phyloP scores from a whole-genome alignment of 2,113 vertebrate species.

The Rissa tridactyla region DNA sequence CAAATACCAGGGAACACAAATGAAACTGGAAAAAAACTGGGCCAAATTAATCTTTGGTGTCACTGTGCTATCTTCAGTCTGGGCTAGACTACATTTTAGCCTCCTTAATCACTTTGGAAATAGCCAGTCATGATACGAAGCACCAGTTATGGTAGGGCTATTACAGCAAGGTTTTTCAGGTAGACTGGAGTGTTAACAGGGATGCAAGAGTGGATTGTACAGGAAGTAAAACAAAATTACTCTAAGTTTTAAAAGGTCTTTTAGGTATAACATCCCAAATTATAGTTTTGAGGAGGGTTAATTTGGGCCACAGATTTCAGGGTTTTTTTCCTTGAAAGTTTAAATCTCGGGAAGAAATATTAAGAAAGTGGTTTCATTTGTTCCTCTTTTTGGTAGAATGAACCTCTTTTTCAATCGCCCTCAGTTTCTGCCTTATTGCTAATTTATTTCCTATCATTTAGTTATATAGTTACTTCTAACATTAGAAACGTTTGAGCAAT shows the following conservation, averaged over 20 bases:
- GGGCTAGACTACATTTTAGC: not conserved
- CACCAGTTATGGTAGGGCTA: not conserved
- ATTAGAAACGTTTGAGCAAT: not conserved
- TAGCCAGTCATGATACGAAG: not conserved
- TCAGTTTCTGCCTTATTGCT: not conserved
- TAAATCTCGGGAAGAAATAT: not conserved
- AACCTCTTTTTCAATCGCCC: accelerated
- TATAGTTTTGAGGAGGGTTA: not conserved
- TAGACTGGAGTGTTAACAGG: not conserved
- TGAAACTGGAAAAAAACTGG: not conserved
- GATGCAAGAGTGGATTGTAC: not conserved
- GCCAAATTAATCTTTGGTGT: not conserved
- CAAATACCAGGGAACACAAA: not conserved
- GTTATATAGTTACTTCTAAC: not conserved
- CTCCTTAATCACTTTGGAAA: not conserved
- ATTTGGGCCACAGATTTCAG: not conserved
- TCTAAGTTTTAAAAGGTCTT: not conserved
- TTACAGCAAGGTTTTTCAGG: not conserved
- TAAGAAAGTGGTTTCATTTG: not conserved
- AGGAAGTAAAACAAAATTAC: not conserved
- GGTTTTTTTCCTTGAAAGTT: not conserved
- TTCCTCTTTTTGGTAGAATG: not conserved
- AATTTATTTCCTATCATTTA: not conserved
- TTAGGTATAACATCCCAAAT: not conserved
- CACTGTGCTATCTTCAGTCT: not conserved